Percentiles rank a stretch among this genome's conserved stretches.
These are phyloP conservation scores for Malaclemys terrapin DNA, from an alignment of 2,113 vertebrate genomes.

Conservation along the genomic window DNA sequence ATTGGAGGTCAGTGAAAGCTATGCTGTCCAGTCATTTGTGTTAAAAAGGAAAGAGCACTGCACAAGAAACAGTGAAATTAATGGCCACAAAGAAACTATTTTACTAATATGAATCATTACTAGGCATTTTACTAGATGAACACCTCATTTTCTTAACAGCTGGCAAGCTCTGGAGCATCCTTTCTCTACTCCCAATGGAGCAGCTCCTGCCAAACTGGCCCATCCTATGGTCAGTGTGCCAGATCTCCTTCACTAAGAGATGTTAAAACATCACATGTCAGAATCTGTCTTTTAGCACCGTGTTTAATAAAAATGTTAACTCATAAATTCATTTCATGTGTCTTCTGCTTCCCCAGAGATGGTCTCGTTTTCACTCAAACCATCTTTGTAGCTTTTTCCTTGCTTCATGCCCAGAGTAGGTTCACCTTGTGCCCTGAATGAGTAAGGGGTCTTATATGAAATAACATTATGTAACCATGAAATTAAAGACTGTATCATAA, in stretches of 20 bases:
- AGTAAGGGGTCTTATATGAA: not conserved
- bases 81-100: not conserved
- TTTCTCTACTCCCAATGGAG: not conserved
- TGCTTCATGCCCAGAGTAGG: not conserved
- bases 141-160: not conserved
- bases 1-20: not conserved
- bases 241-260: constrained; percentile 14
- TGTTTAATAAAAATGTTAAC: constrained; percentile 12
- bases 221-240: not conserved
- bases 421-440: not conserved
- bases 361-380: not conserved
- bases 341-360: not conserved
- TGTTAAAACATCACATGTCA: not conserved
- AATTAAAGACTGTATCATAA: not conserved
- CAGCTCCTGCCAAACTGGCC: not conserved
- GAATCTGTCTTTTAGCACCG: not conserved
- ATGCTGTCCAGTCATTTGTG: not conserved
- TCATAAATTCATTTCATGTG: constrained; percentile 16
- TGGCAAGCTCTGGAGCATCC: not conserved
- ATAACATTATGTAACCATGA: not conserved
- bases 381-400: not conserved
- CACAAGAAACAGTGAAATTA: not conserved
- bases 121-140: not conserved
- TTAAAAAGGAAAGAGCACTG: not conserved
- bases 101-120: not conserved